phyloP scores from a whole-genome alignment of 1,140 invertebrate genomes.

The Bilobella aurantiaca region DNA sequence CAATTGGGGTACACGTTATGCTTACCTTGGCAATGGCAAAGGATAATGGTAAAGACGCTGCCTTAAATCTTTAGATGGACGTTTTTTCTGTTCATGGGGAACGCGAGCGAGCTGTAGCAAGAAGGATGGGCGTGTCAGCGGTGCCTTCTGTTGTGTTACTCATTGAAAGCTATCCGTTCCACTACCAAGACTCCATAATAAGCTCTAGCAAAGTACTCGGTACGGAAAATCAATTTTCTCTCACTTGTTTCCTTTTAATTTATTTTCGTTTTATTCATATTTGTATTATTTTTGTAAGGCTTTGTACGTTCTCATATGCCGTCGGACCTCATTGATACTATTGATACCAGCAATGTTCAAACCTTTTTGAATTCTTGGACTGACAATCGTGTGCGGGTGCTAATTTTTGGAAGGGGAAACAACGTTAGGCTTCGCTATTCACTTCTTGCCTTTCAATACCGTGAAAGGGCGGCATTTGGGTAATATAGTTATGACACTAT shows the following conservation, averaged over 20 bases:
- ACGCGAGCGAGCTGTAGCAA: constrained; percentile 60
- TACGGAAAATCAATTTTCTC: constrained; percentile 37
- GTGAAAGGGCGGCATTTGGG: constrained; percentile 77
- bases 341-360: constrained; percentile 63
- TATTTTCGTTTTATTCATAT: neutral
- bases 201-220: constrained; percentile 69
- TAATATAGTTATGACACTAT: constrained; percentile 44
- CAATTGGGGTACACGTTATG: constrained; percentile 22
- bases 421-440: constrained; percentile 68
- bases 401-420: constrained; percentile 72
- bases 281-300: constrained; percentile 47
- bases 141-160: constrained; percentile 73
- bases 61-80: constrained; percentile 22
- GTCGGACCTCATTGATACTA: constrained; percentile 58
- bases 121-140: constrained; percentile 62
- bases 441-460: constrained; percentile 73
- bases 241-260: constrained; percentile 4
- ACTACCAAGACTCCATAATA: constrained; percentile 65
- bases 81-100: constrained; percentile 69
- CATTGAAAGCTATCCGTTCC: constrained; percentile 64
- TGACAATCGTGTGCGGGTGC: constrained; percentile 78
- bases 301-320: constrained; percentile 76
- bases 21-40: neutral
- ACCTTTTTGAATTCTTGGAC: constrained; percentile 74
- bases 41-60: neutral